These are phyloP conservation scores for Mermis nigrescens DNA, from an alignment of 2,888 invertebrate species.

Conservation along the genomic window DNA sequence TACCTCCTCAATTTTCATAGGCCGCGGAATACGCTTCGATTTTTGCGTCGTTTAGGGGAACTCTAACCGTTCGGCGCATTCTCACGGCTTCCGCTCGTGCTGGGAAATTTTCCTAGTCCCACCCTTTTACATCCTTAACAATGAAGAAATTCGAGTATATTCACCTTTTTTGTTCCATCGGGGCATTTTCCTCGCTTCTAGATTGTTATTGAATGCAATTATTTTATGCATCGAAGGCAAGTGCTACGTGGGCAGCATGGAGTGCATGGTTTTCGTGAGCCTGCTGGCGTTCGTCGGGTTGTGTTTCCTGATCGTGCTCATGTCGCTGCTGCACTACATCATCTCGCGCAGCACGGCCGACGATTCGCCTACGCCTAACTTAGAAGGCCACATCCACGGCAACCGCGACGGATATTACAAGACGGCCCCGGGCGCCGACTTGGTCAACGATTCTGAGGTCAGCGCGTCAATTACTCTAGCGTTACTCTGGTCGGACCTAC, in stretches of 20 bases:
- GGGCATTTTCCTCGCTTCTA: neutral
- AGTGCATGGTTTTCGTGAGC: conserved; percentile 18
- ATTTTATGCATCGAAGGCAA: too few species aligned
- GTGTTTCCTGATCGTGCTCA: conserved; percentile 17
- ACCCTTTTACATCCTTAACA: too few species aligned
- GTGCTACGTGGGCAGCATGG: conserved; percentile 20
- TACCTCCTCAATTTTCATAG: too few species aligned
- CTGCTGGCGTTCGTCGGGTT: conserved; percentile 20
- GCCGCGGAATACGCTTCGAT: too few species aligned
- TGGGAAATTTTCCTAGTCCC: too few species aligned
- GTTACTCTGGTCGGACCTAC: too few species aligned
- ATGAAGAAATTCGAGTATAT: too few species aligned
- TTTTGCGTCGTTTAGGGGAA: too few species aligned
- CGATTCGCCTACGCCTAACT: neutral
- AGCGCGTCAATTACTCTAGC: too few species aligned
- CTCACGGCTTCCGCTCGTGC: too few species aligned
- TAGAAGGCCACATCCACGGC: neutral
- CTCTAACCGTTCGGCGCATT: too few species aligned
- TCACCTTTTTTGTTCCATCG: too few species aligned
- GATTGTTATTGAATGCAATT: neutral
- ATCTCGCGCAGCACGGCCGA: conserved; percentile 6
- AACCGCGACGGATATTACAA: neutral
- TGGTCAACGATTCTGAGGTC: neutral
- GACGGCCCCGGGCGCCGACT: neutral
- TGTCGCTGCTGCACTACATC: conserved; percentile 16